Base-by-base conservation (phyloP, 2,888 invertebrate genomes). In the Drosophila parthenogenetica region DNA sequence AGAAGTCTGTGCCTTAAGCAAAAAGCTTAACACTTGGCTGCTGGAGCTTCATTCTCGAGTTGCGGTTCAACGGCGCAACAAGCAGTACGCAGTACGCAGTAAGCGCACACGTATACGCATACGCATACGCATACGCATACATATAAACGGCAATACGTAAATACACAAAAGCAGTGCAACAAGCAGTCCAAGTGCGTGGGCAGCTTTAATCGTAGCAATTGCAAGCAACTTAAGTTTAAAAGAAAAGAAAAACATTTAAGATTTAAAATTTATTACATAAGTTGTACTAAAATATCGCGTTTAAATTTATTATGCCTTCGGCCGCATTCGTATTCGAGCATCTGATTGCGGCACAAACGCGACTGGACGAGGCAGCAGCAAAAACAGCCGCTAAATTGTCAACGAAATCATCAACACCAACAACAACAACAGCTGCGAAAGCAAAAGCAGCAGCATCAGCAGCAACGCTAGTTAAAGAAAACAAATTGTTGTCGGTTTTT, bases 271-370 rank as follows among this genome's bases (percentile, higher is more conserved):
- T 17, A 49, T 59, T 48, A 32, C 14, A 55, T 58, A 65, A 68
- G 49, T 58, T 51, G 13, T 59, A 54, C 46, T 40, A 42, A 58
- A 39, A 49, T 16, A 37, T 19, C 60, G 58, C 46, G 63, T 63
- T 79, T 58, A 49, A 71, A 25, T 74, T 89, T 86, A 91, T 87
- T 86, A 92, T 92, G 92, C 91, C 91, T 90, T 91, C 92, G 73
- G 90, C 89, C 51, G 70, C 90, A 77, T 92, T 91, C 84, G 84
- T 92, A 53, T 90, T 90, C 66, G 91, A 92, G 85, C 90, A 92
- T 87, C 89, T 92, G 59, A 88, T 90, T 77, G 84, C 78, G 75
- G 90, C 89, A 81, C 87, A 90, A 84, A 63, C 81, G 61, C 89
- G 87, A 58, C 80, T 79, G 61, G 77, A 79, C 77, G 81, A 86